Conservation (phyloP, 2,797 vertebrate genomes). For the Ctenopoma kingsleyae region DNA sequence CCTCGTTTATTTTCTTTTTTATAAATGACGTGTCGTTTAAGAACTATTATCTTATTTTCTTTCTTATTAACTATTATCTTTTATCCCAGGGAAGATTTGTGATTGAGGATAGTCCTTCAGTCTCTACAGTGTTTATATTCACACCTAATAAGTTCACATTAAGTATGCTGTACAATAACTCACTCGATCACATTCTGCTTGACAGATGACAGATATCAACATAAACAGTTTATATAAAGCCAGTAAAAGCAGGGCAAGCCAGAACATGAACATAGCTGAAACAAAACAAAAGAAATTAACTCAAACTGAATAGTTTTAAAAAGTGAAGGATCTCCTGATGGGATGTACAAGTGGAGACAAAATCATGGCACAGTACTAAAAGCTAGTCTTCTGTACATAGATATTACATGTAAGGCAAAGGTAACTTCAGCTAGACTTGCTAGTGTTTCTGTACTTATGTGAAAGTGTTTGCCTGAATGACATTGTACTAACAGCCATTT, state of each 20-base stretch:
- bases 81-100: neutral
- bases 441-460: constrained; percentile 17
- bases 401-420: constrained; percentile 62
- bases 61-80: neutral
- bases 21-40: neutral
- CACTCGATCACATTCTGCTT: constrained; percentile 18
- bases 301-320: neutral
- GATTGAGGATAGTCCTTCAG: neutral
- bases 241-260: neutral
- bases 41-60: no score
- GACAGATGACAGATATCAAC: neutral
- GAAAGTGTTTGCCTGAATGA: no score
- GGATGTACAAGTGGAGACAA: neutral
- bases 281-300: neutral
- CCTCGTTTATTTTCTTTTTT: neutral
- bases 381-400: neutral
- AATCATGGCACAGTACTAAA: constrained; percentile 23
- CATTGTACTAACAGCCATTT: no score
- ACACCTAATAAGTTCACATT: constrained; percentile 44
- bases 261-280: constrained; percentile 3
- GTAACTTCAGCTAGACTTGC: constrained; percentile 41
- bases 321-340: constrained; percentile 12
- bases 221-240: constrained; percentile 23
- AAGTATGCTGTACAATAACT: constrained; percentile 31
- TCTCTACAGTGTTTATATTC: constrained; percentile 32